Base-by-base conservation (phyloP, 2,113 vertebrate species). In the Syngnathus scovelli region DNA sequence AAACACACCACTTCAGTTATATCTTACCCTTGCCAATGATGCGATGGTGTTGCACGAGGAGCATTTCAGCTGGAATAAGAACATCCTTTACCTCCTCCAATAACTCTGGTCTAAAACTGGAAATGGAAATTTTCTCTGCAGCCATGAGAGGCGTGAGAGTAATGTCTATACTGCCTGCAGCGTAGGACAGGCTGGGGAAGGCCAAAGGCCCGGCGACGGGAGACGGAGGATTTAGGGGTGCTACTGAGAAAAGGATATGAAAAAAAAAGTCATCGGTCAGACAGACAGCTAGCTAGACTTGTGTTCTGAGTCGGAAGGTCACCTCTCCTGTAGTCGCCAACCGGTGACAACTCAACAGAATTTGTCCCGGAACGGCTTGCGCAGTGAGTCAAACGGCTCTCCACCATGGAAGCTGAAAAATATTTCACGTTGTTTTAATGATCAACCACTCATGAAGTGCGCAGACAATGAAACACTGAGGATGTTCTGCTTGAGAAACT, bases 1-100 rank as follows among this genome's bases (percentile, higher is more conserved):
- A 7, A 27, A 15, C 44, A 2, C 38, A 1, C 15, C 1, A 21
- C 69, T 18, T 21, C 13, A 16, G 0, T 43, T 58, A 5, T 13
- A 19, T 58, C 7, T 60, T 62, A 98, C 96, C 96, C 92, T 95
- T 98, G 74, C 96, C 95, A 46, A 99, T 98, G 86, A 99, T 90
- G 67, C 51, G 92, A 74, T 97, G 92, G 38, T 88, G 88, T 70
- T 96, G 93, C 23, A 91, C 93, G 33, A 93, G 15, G 9, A 98
- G 93, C 71, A 63, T 88, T 54, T 93, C 91, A 0, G 94, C 90
- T 0, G 96, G 93, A 82, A 99, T 96, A 65, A 99, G 91, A 62
- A 98, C 93, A 52, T 98, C 95, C 83, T 97, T 98, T 84, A 99
- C 96, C 76, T 98, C 94, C 55, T 95, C 92, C 84, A 99, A 89